These are phyloP conservation scores for Coptotermes formosanus DNA, from an alignment of 1,140 invertebrate species.

Conservation along the genomic window DNA sequence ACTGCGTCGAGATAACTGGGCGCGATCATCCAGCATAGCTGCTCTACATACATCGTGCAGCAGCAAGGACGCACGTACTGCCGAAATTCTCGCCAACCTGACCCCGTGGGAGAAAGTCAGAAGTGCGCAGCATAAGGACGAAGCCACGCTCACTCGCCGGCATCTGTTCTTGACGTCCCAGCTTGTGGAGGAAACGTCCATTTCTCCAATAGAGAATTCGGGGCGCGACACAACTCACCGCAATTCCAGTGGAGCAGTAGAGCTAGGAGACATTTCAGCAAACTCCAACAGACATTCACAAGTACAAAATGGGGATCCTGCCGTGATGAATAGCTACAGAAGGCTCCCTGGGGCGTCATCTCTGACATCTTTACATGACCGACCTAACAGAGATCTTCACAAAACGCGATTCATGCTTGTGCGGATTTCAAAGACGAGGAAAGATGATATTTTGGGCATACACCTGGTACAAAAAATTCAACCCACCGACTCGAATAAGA, in stretches of 20 bases:
- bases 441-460: constrained; percentile 68
- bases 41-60: background rate
- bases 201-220: background rate
- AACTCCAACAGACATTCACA: background rate
- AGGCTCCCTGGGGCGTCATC: background rate
- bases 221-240: background rate
- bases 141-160: background rate
- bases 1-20: background rate
- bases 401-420: constrained; percentile 38
- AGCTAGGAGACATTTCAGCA: background rate
- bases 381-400: background rate
- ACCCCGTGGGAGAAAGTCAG: background rate
- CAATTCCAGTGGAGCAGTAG: background rate
- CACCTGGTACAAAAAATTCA: constrained; percentile 46
- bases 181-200: background rate
- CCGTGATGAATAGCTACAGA: background rate
- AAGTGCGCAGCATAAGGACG: background rate
- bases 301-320: background rate
- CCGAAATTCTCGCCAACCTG: background rate
- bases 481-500: constrained; percentile 44
- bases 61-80: background rate
- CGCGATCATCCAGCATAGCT: background rate
- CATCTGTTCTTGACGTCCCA: constrained; percentile 22
- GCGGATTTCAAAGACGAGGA: constrained; percentile 54
- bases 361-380: background rate